Evolutionary conservation across 2,888 invertebrate species (phyloP), one percentile per base, ranked within the genome.

Genomic region (Apamea monoglypha): DNA sequence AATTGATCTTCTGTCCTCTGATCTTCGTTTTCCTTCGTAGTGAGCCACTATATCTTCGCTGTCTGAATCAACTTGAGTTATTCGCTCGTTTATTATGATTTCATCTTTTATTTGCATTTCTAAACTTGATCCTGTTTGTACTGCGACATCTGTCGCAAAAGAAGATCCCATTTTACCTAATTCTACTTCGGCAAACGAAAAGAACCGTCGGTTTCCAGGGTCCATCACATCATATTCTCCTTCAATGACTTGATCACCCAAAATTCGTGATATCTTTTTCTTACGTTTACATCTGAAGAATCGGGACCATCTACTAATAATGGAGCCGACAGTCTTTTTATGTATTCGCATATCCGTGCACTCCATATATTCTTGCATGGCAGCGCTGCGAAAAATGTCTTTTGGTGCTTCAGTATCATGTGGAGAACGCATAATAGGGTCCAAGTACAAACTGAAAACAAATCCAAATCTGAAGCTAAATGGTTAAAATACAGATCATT

Each of bases 391-490:
- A 76, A 91, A 92, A 21, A 84, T 82, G 44, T 89, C 84, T 86
- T 91, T 93, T 29, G 76, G 76, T 53, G 88, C 84, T 2, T 92
- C 92, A 1, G 78, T 81, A 18, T 95, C 95, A 61, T 91, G 90
- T n/a, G 96, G 96, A 59, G 95, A 94, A 44, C 94, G 92, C 96
- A 97, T 97, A 29, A 96, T 90, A 21, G 93, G 84, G 32, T 96
- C 93, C 86, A 96, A 91, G 81, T 93, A 92, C 76, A 97, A 92
- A 80, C 96, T 97, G 93, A 44, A 93, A 94, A 72, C 36, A 61
- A 82, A 81, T 53, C 25, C 16, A 67, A 74, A 82, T 56, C 44
- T 61, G 14, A 81, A 53, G 21, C 21, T 56, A 32, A 63, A 36
- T 29, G n/a, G 7, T 63, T 63, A 40, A 29, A 76, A 76, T 40